A percentile compares a stretch with the other conserved stretches of the same genome.
Evolutionary conservation across 2,888 invertebrate species (phyloP).

Genomic region (Melanostoma scalare): DNA sequence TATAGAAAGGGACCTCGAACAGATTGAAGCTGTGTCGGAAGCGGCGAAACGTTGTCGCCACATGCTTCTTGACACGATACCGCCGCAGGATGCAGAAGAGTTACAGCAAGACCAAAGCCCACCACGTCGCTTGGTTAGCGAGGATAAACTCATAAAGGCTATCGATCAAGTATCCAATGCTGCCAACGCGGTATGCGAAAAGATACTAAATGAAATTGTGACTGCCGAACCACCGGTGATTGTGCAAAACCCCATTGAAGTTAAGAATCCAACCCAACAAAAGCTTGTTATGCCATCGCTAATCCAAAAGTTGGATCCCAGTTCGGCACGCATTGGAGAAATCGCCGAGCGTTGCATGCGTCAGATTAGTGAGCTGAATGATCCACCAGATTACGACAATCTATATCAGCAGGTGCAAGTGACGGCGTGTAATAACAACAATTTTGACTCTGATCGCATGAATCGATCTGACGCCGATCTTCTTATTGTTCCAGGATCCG

Average conservation of each 20-base stretch:
- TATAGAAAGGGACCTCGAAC: slow-evolving; percentile 80
- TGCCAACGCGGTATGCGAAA: slow-evolving; percentile 80
- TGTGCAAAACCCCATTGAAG: slow-evolving; percentile 78
- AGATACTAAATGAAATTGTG: slow-evolving; percentile 80
- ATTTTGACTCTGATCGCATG: slow-evolving; percentile 69
- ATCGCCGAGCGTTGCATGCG: slow-evolving; percentile 83
- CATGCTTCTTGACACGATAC: slow-evolving; percentile 81
- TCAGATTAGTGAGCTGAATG: slow-evolving; percentile 80
- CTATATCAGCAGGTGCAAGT: slow-evolving; percentile 74
- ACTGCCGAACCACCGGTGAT: slow-evolving; percentile 79
- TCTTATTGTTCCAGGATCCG: slow-evolving; percentile 79
- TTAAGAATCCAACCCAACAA: slow-evolving; percentile 74
- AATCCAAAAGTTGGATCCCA: slow-evolving; percentile 83
- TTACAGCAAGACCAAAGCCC: slow-evolving; percentile 48
- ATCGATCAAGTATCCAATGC: slow-evolving; percentile 81
- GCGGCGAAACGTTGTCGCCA: slow-evolving; percentile 83
- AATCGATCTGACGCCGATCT: slow-evolving; percentile 76
- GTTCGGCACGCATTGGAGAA: slow-evolving; percentile 83
- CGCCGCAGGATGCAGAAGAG: slow-evolving; percentile 65
- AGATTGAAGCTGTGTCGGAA: slow-evolving; percentile 82
- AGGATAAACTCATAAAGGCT: slow-evolving; percentile 79
- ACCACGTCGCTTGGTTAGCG: slow-evolving; percentile 77
- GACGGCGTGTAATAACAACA: slow-evolving; percentile 69
- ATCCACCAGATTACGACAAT: slow-evolving; percentile 82
- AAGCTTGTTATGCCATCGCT: slow-evolving; percentile 77